Evolutionary conservation across 1,140 invertebrate genomes (phyloP).

Genomic region (Drosophila ficusphila): DNA sequence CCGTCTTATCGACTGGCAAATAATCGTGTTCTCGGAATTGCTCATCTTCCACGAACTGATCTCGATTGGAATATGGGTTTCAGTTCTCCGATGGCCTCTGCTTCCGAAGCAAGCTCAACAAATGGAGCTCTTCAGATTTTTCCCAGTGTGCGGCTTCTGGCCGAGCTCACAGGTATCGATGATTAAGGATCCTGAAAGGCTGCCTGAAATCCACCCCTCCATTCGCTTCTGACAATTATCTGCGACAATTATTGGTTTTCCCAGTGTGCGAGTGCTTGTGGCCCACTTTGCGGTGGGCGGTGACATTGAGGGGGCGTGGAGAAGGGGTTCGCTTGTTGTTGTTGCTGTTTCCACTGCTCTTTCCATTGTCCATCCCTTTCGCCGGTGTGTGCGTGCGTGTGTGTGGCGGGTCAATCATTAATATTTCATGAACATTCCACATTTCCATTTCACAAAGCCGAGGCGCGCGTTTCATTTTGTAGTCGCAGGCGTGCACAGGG

Average conservation of each 20-base stretch:
- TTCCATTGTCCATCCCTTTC: constrained; percentile 34
- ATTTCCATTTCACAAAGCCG: constrained; percentile 64
- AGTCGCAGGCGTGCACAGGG: constrained; percentile 11
- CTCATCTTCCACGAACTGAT: too few species aligned
- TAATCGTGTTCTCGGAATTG: constrained; percentile 1
- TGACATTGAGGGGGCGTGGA: constrained; percentile 59
- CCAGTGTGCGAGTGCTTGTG: constrained; percentile 34
- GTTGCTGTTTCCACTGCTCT: constrained; percentile 29
- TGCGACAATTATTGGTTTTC: constrained; percentile 61
- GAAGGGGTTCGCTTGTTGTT: constrained; percentile 9
- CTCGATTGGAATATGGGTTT: not conserved
- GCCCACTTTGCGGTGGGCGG: constrained; percentile 58
- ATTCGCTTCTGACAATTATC: constrained; percentile 50
- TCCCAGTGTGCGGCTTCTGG: not conserved
- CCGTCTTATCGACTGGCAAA: not conserved
- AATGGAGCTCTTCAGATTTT: not conserved
- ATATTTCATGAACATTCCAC: constrained; percentile 82
- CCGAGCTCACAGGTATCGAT: not conserved
- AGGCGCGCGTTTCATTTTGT: constrained; percentile 38
- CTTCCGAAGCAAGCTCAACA: not conserved
- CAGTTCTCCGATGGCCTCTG: not conserved
- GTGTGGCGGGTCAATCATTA: constrained; percentile 70
- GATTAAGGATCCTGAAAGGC: not conserved
- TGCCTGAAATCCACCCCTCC: too few species aligned
- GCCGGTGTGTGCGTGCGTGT: not conserved